These are phyloP conservation scores for Chascanopsetta lugubris DNA, from an alignment of 2,113 vertebrate species.

Conservation along the genomic window DNA sequence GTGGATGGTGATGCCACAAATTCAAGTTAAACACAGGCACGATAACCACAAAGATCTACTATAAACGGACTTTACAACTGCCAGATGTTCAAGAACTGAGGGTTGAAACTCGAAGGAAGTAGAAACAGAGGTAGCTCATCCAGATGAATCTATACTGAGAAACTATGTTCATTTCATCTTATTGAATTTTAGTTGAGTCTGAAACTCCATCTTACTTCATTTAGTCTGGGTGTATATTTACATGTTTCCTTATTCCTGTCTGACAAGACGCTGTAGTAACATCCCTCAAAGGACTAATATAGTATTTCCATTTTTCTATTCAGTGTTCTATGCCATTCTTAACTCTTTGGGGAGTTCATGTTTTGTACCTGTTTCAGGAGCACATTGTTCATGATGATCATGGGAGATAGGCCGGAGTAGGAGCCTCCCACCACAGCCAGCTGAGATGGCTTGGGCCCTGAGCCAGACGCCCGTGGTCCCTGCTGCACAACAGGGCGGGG, in stretches of 20 bases:
- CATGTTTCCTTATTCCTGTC: no score
- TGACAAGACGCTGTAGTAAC: no score
- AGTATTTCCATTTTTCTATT: no score
- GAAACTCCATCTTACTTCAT: no score
- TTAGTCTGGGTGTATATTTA: no score
- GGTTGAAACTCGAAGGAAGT: not conserved
- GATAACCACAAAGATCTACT: not conserved
- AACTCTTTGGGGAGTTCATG: not conserved
- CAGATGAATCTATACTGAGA: no score
- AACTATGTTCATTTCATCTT: no score
- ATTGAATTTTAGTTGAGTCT: no score
- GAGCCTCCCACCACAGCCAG: slow-evolving; percentile 75
- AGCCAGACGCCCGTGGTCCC: slow-evolving; percentile 50
- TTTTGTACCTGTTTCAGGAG: slow-evolving; percentile 88
- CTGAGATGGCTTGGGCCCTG: slow-evolving; percentile 62
- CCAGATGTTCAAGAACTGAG: not conserved
- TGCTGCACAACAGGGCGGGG: slow-evolving; percentile 58
- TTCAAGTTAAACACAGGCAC: not conserved
- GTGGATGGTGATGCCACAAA: not conserved
- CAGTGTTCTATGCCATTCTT: no score
- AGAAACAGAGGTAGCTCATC: not conserved
- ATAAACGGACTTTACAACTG: not conserved
- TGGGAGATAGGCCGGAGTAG: slow-evolving; percentile 83
- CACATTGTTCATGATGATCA: slow-evolving; percentile 95
- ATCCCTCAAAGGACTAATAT: no score